A percentile compares a stretch with the other conserved stretches of the same genome.
Conservation (phyloP, 2,113 vertebrate genomes). For the Pristiophorus japonicus region DNA sequence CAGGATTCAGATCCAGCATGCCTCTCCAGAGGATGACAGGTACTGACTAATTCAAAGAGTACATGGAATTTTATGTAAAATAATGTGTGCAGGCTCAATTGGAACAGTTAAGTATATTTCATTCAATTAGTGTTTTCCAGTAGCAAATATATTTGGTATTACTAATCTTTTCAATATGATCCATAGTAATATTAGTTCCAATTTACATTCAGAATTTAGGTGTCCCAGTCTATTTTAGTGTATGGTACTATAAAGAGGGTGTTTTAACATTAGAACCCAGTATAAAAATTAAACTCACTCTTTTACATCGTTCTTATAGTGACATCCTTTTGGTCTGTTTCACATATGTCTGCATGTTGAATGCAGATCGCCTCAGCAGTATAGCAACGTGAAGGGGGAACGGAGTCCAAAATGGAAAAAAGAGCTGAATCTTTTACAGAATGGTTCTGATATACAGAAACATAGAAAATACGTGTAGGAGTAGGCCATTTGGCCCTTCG, state of each 20-base stretch:
- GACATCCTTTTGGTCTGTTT: too few species aligned
- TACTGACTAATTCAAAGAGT: conserved; percentile 64
- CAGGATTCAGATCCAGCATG: conserved; percentile 97
- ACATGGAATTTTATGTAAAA: background rate
- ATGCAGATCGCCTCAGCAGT: background rate
- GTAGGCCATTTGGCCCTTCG: too few species aligned
- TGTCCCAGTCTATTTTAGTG: background rate
- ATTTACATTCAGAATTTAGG: background rate
- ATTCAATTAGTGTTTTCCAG: background rate
- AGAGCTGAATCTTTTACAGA: background rate
- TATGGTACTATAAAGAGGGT: background rate
- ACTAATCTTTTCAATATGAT: background rate
- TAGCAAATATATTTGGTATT: background rate
- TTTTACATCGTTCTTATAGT: too few species aligned
- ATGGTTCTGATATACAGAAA: background rate
- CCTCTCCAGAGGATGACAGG: conserved; percentile 95
- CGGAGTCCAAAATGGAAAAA: background rate
- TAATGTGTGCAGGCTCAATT: background rate
- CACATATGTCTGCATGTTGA: too few species aligned
- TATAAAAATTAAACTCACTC: too few species aligned
- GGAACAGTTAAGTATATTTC: background rate
- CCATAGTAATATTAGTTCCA: background rate
- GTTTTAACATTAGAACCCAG: background rate
- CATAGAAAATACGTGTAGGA: too few species aligned
- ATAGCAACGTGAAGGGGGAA: background rate